These are phyloP conservation scores for Dipodomys stephensi DNA, from an alignment of 2,113 vertebrate species.

Conservation along the genomic window DNA sequence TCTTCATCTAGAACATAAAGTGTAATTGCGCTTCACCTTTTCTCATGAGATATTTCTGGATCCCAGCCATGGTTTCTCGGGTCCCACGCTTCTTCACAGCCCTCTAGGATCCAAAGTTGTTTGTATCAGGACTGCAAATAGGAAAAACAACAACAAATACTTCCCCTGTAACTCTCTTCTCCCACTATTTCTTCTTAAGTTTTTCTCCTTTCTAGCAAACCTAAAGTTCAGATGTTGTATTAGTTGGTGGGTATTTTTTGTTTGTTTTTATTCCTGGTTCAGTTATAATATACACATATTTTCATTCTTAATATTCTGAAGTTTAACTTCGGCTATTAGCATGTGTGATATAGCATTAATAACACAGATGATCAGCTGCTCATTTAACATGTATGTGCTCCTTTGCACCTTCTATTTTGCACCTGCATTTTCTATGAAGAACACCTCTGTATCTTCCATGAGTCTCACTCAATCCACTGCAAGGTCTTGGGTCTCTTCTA, in stretches of 20 bases:
- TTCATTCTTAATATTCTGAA: neutral
- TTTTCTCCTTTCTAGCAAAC: neutral
- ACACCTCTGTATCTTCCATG: too few relatives aligned
- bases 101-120: neutral
- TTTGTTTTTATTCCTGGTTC: neutral
- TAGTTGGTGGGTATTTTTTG: neutral
- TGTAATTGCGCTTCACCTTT: neutral
- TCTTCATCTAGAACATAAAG: neutral
- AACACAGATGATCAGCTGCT: neutral
- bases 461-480: neutral
- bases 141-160: too few relatives aligned
- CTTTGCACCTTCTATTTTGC: neutral
- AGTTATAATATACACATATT: neutral
- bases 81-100: neutral
- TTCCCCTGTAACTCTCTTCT: neutral
- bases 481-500: neutral
- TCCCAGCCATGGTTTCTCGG: neutral
- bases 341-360: neutral
- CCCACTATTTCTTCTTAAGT: neutral
- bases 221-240: neutral
- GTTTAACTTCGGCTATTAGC: neutral
- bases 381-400: neutral
- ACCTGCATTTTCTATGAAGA: neutral
- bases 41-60: neutral
- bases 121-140: neutral